A percentile compares a stretch with the other conserved stretches of the same genome.
These are phyloP conservation scores for Galaxias olidus DNA, from an alignment of 2,797 vertebrate genomes.

Conservation along the genomic window DNA sequence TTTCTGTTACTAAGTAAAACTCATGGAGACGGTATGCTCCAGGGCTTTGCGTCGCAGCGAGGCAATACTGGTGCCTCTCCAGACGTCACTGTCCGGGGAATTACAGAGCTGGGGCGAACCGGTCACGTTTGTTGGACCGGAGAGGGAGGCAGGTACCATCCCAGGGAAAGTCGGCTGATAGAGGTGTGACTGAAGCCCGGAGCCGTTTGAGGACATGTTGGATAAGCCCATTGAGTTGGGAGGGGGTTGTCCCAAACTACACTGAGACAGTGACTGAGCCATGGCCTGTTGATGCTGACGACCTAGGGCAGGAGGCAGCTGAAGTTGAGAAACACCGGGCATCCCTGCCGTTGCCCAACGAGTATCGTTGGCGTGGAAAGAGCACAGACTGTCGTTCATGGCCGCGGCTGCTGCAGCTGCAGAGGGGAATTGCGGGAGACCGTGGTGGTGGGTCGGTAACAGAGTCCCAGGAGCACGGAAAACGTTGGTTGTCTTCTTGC, in stretches of 20 bases:
- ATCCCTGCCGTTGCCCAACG: constrained; percentile 92
- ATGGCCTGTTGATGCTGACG: constrained; percentile 94
- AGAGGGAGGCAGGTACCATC: constrained; percentile 90
- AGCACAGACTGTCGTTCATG: constrained; percentile 95
- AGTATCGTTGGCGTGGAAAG: constrained; percentile 95
- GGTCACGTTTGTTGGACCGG: constrained; percentile 88
- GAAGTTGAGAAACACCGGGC: constrained; percentile 91
- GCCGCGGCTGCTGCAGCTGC: constrained; percentile 84
- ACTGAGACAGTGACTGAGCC: constrained; percentile 95
- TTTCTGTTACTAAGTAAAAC: constrained; percentile 86
- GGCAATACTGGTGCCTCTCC: constrained; percentile 98
- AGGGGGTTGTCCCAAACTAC: constrained; percentile 89
- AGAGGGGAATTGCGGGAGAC: constrained; percentile 85
- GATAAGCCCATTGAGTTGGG: constrained; percentile 93
- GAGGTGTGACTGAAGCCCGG: constrained; percentile 93
- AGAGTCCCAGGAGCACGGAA: constrained; percentile 93
- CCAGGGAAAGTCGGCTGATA: constrained; percentile 96
- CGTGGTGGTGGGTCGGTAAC: constrained; percentile 85
- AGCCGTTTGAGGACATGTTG: constrained; percentile 90
- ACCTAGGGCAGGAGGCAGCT: constrained; percentile 87
- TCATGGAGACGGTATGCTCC: constrained; percentile 99
- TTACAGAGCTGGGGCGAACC: constrained; percentile 95
- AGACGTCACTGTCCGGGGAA: constrained; percentile 97
- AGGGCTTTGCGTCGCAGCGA: constrained; percentile 96
- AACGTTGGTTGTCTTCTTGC: constrained; percentile 98